A percentile compares a stretch with the other conserved stretches of the same genome.
These are phyloP conservation scores for Merops nubicus DNA, from an alignment of 2,113 vertebrate genomes.

Conservation along the genomic window DNA sequence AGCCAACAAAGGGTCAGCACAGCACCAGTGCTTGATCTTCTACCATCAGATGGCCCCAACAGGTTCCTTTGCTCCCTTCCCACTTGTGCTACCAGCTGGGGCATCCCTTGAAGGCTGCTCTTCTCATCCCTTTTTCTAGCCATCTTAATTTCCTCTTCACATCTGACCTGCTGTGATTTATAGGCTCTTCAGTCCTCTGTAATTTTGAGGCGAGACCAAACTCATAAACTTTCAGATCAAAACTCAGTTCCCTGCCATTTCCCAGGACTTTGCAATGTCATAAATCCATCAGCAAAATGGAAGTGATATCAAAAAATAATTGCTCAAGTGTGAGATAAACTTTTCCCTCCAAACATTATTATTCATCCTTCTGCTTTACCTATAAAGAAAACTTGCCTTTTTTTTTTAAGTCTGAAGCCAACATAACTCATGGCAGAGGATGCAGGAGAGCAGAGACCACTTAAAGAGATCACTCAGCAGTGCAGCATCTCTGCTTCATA, in stretches of 20 bases:
- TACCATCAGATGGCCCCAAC: too few species aligned
- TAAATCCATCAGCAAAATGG: not conserved
- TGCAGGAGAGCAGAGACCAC: not conserved
- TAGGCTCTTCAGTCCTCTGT: too few species aligned
- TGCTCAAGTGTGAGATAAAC: not conserved
- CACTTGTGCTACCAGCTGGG: not conserved
- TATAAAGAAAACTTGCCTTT: too few species aligned
- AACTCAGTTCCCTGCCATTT: not conserved
- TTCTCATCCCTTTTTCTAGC: not conserved
- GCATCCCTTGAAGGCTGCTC: not conserved
- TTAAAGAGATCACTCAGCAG: too few species aligned
- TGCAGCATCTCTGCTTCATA: not conserved
- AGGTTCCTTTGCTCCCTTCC: too few species aligned
- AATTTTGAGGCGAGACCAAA: accelerated
- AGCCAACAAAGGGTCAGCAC: not conserved
- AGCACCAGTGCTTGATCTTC: accelerated
- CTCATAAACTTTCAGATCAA: not conserved
- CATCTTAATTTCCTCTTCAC: not conserved
- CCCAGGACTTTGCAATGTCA: not conserved
- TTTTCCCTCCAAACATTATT: not conserved
- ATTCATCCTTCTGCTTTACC: not conserved
- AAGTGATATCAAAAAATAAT: not conserved
- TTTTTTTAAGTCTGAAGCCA: not conserved
- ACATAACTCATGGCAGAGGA: too few species aligned
- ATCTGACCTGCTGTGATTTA: not conserved